Evolutionary conservation across 2,113 vertebrate species (phyloP), one percentile per base, ranked within the genome.

Genomic region (Geococcyx californianus): DNA sequence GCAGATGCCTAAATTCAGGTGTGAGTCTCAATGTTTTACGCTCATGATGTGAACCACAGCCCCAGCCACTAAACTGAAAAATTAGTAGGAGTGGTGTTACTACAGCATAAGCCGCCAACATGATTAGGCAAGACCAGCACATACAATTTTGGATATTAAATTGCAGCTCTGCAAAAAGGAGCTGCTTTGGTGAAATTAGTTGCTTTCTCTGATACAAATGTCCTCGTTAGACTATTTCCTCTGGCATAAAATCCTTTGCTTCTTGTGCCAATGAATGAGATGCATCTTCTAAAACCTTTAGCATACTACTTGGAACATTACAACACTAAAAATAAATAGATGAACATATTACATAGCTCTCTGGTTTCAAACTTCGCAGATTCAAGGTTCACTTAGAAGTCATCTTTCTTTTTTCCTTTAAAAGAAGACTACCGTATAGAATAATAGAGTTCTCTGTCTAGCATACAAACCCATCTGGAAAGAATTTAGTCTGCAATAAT

Each of bases 381-480:
- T 94, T 94, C 64, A 94, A 68, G 80, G 96, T 95, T 97, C 93
- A 93, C 68, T 93, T 86, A 96, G 83, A 96, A 96, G 88, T 92
- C 93, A 96, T 64, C 28, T 77, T 62, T 83, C 62, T 24, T 75
- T 78, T 89, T 94, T 76, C 60, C 38, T 90, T 94, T 87, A 92
- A 87, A 78, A 94, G 63, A 94, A 88, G 90, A 96, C 88, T 92
- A 81, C 68, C 28, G 10, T 77, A 42, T 26, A 78, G 83, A 91
- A 95, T 96, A 97, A 96, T 94, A 94, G 83, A 96, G 88, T 95
- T 93, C 78, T 96, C 93, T 96, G 90, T 96, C 83, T 89, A 92
- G 83, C 88, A 78, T 86, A 49, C 56, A 88, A 77, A 80, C 76
- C 72, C 96, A 97, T 96, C 95, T 97, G 95, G 96, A 97, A 96